Base-by-base conservation (phyloP, 2,888 invertebrate species). In the Volucella zonaria region DNA sequence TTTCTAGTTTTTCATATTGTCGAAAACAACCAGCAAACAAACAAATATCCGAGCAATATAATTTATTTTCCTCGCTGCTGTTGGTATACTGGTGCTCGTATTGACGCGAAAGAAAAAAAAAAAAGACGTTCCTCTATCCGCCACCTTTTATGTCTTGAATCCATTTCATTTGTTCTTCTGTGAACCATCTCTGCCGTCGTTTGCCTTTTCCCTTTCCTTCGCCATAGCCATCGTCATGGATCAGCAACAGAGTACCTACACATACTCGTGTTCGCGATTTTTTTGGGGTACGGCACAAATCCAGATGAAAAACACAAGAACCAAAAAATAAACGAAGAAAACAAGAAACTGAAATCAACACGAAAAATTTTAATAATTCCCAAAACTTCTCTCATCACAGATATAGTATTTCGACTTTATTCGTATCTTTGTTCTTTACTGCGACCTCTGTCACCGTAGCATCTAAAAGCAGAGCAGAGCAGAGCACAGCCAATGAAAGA, bases 311-410 rank as follows among this genome's bases (percentile, higher is more conserved):
- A 70, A 61, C 18, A 64, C 45, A 47, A 58, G 15, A 47, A 31
- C 49, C 61, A 40, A 61, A 64, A 77, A 49, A 54, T 18, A 18
- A 62, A 66, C 18, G 61, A 54, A 51, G 61, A 51, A 71, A 68
- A 56, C 51, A 59, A 66, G 40, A 70, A 58, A 45, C 64, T 56
- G 10, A 58, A 14, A 51, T 47, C 45, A 70, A 70, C 10, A 58
- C 52, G 61, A 75, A 73, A 85, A 77, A 77, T 85, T 85, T 85
- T 85, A 85, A 85, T 85, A 85, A 81, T 85, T 81, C 64, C 40
- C 31, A 68, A 67, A 81, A 81, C 51, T 85, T 77, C 61, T 67
- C 31, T 56, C 81, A 61, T 85, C 71, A 18, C 45, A 58, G 49
- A 68, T 45, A 68, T 47, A 23, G 18, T 23, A 23, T 23, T 61